A percentile compares a stretch with the other conserved stretches of the same genome.
phyloP scores from a whole-genome alignment of 1,140 invertebrate genomes.

The Cherax destructor region DNA sequence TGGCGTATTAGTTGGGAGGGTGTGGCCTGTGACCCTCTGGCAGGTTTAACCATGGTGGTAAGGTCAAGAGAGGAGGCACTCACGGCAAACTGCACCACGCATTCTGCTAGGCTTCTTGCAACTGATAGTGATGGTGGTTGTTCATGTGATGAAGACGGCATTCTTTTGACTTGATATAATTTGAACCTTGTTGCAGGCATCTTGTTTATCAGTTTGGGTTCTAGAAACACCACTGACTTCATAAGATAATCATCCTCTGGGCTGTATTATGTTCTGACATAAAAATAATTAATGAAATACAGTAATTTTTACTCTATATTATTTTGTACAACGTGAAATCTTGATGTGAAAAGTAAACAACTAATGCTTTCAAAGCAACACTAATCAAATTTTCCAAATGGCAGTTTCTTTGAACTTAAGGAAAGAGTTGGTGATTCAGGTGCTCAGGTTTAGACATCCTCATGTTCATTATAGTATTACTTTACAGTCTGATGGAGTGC shows the following conservation, averaged over 20 bases:
- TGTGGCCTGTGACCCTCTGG: constrained; percentile 55
- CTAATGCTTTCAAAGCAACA: not conserved
- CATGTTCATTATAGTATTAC: not conserved
- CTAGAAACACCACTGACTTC: not conserved
- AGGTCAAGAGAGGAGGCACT: constrained; percentile 68
- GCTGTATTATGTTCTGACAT: not conserved
- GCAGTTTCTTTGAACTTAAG: not conserved
- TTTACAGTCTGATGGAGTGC: not conserved
- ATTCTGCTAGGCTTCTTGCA: constrained; percentile 21
- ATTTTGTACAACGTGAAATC: not conserved
- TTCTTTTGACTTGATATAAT: not conserved
- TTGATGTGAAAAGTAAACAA: not conserved
- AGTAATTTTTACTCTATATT: not conserved
- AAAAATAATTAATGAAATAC: not conserved
- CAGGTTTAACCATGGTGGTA: constrained; percentile 72
- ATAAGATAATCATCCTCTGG: not conserved
- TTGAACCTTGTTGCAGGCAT: not conserved
- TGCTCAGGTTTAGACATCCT: not conserved
- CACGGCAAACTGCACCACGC: constrained; percentile 71
- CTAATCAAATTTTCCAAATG: not conserved
- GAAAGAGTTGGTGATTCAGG: not conserved
- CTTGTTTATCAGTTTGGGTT: not conserved
- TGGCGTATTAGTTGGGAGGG: not conserved
- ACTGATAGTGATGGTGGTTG: not conserved
- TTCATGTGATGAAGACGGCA: not conserved